Conservation (phyloP, 2,797 vertebrate genomes). For the Pseudochaenichthys georgianus region DNA sequence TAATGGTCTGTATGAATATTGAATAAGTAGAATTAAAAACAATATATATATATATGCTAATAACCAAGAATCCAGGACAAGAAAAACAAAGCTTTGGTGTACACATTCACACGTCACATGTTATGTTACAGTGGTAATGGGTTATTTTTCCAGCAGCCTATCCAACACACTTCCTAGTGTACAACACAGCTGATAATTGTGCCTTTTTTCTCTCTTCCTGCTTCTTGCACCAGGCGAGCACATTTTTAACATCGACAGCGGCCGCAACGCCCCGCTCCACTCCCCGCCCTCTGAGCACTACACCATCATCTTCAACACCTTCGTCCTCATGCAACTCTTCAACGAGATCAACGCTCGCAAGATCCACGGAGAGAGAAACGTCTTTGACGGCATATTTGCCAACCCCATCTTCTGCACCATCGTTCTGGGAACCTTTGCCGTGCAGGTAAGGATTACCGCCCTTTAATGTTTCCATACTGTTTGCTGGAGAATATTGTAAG, state of each 20-base stretch:
- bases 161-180: not conserved
- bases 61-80: not conserved
- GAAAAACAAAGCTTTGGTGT: not conserved
- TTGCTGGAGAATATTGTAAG: not conserved
- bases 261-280: slow-evolving; percentile 91
- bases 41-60: not conserved
- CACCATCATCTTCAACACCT: slow-evolving; percentile 94
- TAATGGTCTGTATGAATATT: too few relatives aligned
- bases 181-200: not conserved
- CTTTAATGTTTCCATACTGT: not conserved
- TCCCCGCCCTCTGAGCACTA: slow-evolving; percentile 92
- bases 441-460: slow-evolving; percentile 82
- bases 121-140: not conserved
- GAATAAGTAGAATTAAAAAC: too few relatives aligned
- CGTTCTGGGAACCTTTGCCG: slow-evolving; percentile 88
- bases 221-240: slow-evolving; percentile 85
- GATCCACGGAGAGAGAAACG: slow-evolving; percentile 91
- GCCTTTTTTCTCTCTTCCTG: not conserved
- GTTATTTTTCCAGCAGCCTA: not conserved
- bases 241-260: slow-evolving; percentile 93
- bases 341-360: slow-evolving; percentile 93
- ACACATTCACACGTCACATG: not conserved
- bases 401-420: slow-evolving; percentile 93
- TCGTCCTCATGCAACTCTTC: slow-evolving; percentile 93
- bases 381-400: slow-evolving; percentile 89